Evolutionary conservation across 2,113 vertebrate species (phyloP).

Genomic region (Phalacrocorax carbo): DNA sequence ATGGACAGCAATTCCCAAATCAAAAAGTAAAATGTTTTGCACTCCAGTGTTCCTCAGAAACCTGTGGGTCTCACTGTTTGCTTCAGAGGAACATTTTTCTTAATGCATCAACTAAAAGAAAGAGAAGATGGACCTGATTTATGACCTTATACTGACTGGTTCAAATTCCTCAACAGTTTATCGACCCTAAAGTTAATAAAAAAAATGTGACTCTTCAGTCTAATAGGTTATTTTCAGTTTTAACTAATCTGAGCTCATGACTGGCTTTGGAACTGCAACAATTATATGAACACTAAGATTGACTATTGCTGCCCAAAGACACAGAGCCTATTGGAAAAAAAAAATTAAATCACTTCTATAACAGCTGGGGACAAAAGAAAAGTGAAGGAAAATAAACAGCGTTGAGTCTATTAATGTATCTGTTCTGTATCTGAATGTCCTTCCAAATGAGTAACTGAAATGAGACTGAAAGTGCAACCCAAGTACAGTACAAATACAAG

Average conservation of each 20-base stretch:
- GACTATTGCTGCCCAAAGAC: not conserved
- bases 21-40: not conserved
- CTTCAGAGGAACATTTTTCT: not conserved
- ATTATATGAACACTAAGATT: not conserved
- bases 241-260: not conserved
- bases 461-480: not conserved
- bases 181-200: constrained; percentile 6
- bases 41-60: not conserved
- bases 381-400: not conserved
- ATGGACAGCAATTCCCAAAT: not conserved
- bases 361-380: not conserved
- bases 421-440: not conserved
- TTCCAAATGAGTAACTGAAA: not conserved
- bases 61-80: not conserved
- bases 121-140: not conserved
- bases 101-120: not conserved
- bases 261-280: not conserved
- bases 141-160: not conserved
- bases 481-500: not conserved
- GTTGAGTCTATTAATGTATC: not conserved
- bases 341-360: not conserved
- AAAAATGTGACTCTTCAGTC: not conserved
- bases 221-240: constrained; percentile 7
- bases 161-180: constrained; percentile 26
- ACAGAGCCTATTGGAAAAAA: not conserved